Evolutionary conservation across 1,140 invertebrate species (phyloP), one percentile per base, ranked within the genome.

Genomic region (Monomorium pharaonis): DNA sequence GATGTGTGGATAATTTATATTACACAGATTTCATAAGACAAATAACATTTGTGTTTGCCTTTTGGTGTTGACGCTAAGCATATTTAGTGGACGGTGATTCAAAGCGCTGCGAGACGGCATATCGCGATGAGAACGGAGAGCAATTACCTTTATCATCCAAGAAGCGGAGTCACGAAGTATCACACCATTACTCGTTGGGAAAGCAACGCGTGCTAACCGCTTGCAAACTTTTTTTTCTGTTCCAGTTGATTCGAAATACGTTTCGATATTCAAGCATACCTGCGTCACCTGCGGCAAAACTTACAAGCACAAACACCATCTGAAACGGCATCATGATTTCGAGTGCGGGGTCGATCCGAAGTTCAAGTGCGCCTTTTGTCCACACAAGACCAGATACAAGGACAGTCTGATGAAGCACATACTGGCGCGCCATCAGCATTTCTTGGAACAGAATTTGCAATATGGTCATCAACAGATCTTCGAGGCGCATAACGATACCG

Each of bases 271-370:
- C 24, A 91, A 89, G 30, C 93, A 94, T 44, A 90, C 91, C 0
- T 96, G 96, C 80, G 78, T 78, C 0, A 94, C 94, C 72, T 96
- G 96, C 86, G 94, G 94, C 4, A 95, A 95, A 76, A 93, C 94
- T 9, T 96, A 96, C 91, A 96, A 96, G 75, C 95, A 96, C 56
- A 95, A 95, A 81, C 93, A 95, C 21, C 95, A 94, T 24, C 65
- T 95, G 78, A 95, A 94, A 77, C 93, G 95, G 21, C 96, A 96
- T 87, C 93, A 95, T 85, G 95, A 96, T 49, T 96, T 95, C 81
- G 96, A 96, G 87, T 96, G 96, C 85, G 96, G 96, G n/a, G 93
- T 96, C 21, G 95, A 96, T 85, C 95, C 96, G 1, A 95, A 96
- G 88, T 96, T 96, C 89, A 92, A 93, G 37, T 96, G 96, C 84